phyloP scores from a whole-genome alignment of 2,797 vertebrate genomes.

The Australoheros facetus region DNA sequence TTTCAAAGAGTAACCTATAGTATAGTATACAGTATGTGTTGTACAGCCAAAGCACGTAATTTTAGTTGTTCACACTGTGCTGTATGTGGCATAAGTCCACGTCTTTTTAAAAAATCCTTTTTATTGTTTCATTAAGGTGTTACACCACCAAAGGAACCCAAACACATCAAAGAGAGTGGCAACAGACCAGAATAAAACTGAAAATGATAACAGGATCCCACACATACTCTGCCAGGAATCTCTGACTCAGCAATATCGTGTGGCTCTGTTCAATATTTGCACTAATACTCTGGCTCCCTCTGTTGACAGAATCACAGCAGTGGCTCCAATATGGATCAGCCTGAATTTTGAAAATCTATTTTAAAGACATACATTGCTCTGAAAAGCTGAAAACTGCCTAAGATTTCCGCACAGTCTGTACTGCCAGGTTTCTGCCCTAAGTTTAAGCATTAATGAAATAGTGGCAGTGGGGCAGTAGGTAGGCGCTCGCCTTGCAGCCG shows the following conservation, averaged over 20 bases:
- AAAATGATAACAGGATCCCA: background rate
- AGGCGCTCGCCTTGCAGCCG: too few relatives aligned
- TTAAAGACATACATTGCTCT: background rate
- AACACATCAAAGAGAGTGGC: background rate
- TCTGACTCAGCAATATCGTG: slow-evolving; percentile 13
- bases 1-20: background rate
- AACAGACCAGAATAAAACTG: background rate
- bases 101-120: background rate
- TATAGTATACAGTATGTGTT: background rate
- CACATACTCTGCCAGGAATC: background rate
- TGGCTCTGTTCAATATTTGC: background rate
- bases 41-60: background rate
- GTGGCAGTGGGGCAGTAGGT: too few relatives aligned
- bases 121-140: background rate
- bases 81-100: background rate
- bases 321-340: background rate
- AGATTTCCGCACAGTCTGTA: background rate
- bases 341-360: background rate
- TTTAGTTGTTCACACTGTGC: background rate
- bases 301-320: slow-evolving; percentile 16
- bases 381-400: background rate
- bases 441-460: background rate
- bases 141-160: background rate
- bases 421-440: background rate
- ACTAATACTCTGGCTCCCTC: slow-evolving; percentile 45